Conservation (phyloP, 2,113 vertebrate species). For the Monarcha castaneiventris region DNA sequence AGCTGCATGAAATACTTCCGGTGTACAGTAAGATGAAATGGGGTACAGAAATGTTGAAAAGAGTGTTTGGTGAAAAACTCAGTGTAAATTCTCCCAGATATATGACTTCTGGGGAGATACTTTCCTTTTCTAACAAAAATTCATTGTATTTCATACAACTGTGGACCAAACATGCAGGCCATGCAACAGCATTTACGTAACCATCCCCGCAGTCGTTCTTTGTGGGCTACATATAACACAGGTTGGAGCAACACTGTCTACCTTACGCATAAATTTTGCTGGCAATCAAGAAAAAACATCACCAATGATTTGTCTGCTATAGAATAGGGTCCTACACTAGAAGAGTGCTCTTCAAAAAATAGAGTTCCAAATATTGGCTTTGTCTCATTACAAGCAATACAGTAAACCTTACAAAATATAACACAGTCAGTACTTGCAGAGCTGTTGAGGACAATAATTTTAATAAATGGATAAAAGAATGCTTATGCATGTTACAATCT, state of each 20-base stretch:
- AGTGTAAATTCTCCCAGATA: slow-evolving; percentile 11
- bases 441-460: background rate
- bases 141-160: background rate
- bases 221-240: slow-evolving; percentile 26
- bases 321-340: background rate
- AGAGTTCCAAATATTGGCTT: slow-evolving; percentile 4
- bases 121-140: slow-evolving; percentile 21
- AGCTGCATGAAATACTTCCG: slow-evolving; percentile 55
- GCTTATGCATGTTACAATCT: slow-evolving; percentile 8
- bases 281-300: slow-evolving; percentile 9
- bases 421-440: slow-evolving; percentile 13
- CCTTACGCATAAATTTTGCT: slow-evolving; percentile 38
- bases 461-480: slow-evolving; percentile 23
- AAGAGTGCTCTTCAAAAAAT: slow-evolving; percentile 29
- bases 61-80: background rate
- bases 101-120: background rate
- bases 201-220: background rate
- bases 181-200: slow-evolving; percentile 64
- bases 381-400: background rate
- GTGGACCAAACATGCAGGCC: slow-evolving; percentile 48
- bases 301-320: background rate
- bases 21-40: background rate
- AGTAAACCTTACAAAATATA: slow-evolving; percentile 22
- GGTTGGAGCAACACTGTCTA: slow-evolving; percentile 25
- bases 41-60: background rate